These are phyloP conservation scores for Diphyllodes magnificus DNA, from an alignment of 2,113 vertebrate species.

Conservation along the genomic window DNA sequence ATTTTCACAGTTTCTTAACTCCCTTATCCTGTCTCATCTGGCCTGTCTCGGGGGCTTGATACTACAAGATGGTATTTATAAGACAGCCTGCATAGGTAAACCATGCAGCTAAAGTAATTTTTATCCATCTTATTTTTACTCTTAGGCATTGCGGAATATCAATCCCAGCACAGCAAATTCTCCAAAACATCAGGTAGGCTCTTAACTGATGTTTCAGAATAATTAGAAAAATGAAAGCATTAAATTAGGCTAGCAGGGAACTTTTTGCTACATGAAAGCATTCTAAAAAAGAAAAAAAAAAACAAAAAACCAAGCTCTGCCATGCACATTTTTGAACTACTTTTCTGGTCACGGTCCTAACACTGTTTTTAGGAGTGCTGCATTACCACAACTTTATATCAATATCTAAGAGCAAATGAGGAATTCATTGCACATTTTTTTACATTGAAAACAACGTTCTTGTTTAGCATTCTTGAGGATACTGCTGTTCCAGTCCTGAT, in stretches of 20 bases:
- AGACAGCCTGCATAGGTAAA: conserved; percentile 72
- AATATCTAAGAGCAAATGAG: not conserved
- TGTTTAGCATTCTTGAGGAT: conserved; percentile 51
- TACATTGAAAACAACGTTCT: conserved; percentile 29
- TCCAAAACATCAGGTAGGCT: conserved; percentile 86
- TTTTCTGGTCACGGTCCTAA: not conserved
- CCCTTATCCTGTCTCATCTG: conserved; percentile 66
- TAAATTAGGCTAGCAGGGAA: conserved; percentile 60
- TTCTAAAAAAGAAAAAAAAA: not conserved
- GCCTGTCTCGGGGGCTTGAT: conserved; percentile 70
- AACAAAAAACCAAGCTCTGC: not conserved
- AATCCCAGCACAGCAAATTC: conserved; percentile 84
- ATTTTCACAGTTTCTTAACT: conserved; percentile 59
- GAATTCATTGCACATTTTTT: conserved; percentile 7
- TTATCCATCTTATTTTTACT: conserved; percentile 82
- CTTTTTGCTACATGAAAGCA: conserved; percentile 20
- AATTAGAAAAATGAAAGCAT: conserved; percentile 56
- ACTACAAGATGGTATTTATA: conserved; percentile 70
- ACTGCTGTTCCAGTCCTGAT: conserved; percentile 4
- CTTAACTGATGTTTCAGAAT: conserved; percentile 76
- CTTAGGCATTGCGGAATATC: conserved; percentile 85
- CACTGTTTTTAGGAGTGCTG: not conserved
- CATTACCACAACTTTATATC: not conserved
- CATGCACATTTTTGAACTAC: not conserved
- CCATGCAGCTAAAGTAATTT: conserved; percentile 76